These are phyloP conservation scores for Lucinisca nassula DNA, from an alignment of 2,888 invertebrate genomes.

Conservation along the genomic window DNA sequence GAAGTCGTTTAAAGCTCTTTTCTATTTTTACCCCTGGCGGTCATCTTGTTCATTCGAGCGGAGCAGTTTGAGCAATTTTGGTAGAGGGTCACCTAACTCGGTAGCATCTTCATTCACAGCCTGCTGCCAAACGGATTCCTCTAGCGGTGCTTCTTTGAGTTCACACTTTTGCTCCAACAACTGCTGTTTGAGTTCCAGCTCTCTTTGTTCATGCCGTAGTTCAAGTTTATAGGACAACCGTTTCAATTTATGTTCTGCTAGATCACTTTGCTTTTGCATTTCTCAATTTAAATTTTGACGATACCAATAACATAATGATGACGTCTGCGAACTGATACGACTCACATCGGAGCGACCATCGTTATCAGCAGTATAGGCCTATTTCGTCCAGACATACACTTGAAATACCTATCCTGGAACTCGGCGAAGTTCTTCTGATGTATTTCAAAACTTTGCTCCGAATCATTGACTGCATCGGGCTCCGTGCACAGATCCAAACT, in stretches of 20 bases:
- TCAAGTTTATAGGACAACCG: neutral
- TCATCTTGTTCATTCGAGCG: no score
- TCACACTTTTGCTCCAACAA: neutral
- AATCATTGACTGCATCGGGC: neutral
- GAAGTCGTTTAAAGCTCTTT: no score
- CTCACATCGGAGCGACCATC: neutral
- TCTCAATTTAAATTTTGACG: neutral
- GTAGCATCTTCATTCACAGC: neutral
- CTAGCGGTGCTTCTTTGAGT: neutral
- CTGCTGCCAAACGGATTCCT: neutral
- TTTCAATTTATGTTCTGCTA: conserved; percentile 11
- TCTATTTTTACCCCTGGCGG: no score
- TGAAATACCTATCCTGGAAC: conserved; percentile 17
- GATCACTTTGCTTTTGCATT: neutral
- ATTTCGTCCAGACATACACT: conserved; percentile 8
- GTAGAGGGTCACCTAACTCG: no score
- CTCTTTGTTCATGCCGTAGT: neutral
- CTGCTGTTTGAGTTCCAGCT: neutral
- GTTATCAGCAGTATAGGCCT: neutral
- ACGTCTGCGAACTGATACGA: neutral
- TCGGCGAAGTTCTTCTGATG: neutral
- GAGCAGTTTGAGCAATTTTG: no score
- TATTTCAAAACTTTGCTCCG: neutral
- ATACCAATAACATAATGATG: neutral
- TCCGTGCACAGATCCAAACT: neutral